Conservation (phyloP, 2,888 invertebrate species). For the Thysanoteuthis rhombus region DNA sequence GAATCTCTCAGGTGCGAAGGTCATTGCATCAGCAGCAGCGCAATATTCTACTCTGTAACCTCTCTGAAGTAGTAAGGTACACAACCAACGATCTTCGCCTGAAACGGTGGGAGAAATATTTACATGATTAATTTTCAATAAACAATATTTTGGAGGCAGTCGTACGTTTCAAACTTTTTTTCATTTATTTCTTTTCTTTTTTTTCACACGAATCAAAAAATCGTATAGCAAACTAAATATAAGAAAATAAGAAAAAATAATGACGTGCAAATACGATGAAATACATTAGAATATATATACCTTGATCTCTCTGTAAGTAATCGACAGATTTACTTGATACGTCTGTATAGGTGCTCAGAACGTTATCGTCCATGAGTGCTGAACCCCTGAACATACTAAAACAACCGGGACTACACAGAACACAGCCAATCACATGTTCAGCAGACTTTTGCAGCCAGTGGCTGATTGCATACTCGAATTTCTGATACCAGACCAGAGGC, state of each 20-base stretch:
- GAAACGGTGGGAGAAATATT: too few species aligned
- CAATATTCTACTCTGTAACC: conserved; percentile 98
- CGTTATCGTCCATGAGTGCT: conserved; percentile 58
- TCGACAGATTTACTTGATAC: conserved; percentile 48
- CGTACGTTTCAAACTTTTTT: too few species aligned
- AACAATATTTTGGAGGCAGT: too few species aligned
- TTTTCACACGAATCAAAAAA: too few species aligned
- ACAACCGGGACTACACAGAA: conserved; percentile 58
- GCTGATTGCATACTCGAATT: conserved; percentile 90
- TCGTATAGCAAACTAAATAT: neutral
- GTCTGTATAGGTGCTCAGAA: conserved; percentile 54
- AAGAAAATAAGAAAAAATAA: too few species aligned
- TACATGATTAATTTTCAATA: too few species aligned
- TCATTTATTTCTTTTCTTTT: too few species aligned
- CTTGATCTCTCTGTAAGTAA: conserved; percentile 58
- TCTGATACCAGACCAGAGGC: conserved; percentile 87
- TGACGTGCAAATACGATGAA: neutral
- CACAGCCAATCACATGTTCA: conserved; percentile 79
- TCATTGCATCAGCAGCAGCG: conserved; percentile 97
- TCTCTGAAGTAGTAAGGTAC: conserved; percentile 91
- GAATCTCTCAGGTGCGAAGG: conserved; percentile 87
- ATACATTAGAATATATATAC: conserved; percentile 37
- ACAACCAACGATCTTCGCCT: conserved; percentile 98
- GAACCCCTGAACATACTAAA: conserved; percentile 57
- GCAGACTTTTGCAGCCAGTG: conserved; percentile 94